These are phyloP conservation scores for Apocheima hispidaria DNA, from an alignment of 2,888 invertebrate genomes.

Conservation along the genomic window DNA sequence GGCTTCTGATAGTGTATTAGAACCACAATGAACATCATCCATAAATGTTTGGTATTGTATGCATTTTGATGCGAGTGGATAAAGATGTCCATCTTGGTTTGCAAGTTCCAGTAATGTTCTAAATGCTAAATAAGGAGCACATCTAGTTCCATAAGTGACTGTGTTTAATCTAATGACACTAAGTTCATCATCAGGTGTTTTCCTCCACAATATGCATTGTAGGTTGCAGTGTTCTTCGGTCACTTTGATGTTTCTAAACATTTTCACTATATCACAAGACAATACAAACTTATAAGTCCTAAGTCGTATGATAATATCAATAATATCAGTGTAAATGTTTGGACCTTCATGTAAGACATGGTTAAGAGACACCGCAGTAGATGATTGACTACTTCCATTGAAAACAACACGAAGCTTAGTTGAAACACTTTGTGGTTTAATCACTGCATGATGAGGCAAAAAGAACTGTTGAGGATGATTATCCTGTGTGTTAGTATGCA, in stretches of 20 bases:
- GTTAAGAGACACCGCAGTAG: constrained; percentile 31
- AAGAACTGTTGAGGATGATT: constrained; percentile 1
- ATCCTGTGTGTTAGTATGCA: not conserved
- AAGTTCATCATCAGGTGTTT: not conserved
- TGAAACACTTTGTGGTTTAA: constrained; percentile 15
- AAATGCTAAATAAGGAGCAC: not conserved
- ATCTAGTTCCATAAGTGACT: not conserved
- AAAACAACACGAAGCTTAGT: constrained; percentile 15
- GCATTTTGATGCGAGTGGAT: not conserved
- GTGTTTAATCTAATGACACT: not conserved
- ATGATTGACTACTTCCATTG: constrained; percentile 10
- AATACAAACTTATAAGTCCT: constrained; percentile 14
- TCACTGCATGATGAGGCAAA: constrained; percentile 7
- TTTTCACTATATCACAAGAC: constrained; percentile 16
- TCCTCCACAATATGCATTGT: constrained; percentile 8
- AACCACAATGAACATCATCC: constrained; percentile 10
- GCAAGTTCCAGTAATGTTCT: not conserved
- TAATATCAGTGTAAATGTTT: constrained; percentile 36
- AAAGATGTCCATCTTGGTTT: not conserved
- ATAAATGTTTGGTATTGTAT: constrained; percentile 7
- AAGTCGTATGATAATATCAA: constrained; percentile 28
- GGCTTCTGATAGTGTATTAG: not conserved
- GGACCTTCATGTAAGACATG: constrained; percentile 40
- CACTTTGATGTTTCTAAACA: constrained; percentile 11
- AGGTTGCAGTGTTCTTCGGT: constrained; percentile 6